Evolutionary conservation across 2,797 vertebrate species (phyloP), one percentile per base, ranked within the genome.

Genomic region (Spea hammondii): DNA sequence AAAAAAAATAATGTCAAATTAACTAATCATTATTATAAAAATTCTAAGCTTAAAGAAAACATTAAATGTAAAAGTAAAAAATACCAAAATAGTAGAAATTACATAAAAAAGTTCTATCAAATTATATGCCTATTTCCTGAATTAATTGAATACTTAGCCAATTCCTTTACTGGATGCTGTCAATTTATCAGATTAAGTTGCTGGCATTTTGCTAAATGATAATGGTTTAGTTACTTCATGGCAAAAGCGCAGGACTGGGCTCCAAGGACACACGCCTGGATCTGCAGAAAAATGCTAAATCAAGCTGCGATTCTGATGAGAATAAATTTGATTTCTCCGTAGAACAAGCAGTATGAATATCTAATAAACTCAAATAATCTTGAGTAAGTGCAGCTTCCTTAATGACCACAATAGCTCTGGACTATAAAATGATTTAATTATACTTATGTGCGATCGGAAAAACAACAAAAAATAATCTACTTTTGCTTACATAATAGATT

Each of bases 141-240:
- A 81, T 57, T 81, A 75, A 81, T 70, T 51, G 74, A 76, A 45
- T 17, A 50, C 74, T 53, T 53, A 71, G 79, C 79, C 79, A 81
- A 62, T 65, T 81, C 46, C 67, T 53, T 75, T 72, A 59, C 62
- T 81, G 46, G 47, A 71, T 72, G 74, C 69, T 81, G 79, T 81
- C 74, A 76, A 76, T 81, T 81, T 81, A 74, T 81, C 79, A 81
- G 79, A 81, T 81, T 81, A 81, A 78, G 80, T 82, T 82, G 70
- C 74, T 82, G 79, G 75, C 75, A 78, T 77, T 32, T 46, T 77
- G 70, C 80, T 82, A 82, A 82, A 74, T 74, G 80, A 82, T 77
- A 70, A 77, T 82, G 75, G 80, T 82, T 70, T 74, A 73, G 55
- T 82, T 77, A 77, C 70, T 77, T 76, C 53, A 77, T 82, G 80